Evolutionary conservation across 2,113 vertebrate species (phyloP).

Genomic region (Toxotes jaculatrix): DNA sequence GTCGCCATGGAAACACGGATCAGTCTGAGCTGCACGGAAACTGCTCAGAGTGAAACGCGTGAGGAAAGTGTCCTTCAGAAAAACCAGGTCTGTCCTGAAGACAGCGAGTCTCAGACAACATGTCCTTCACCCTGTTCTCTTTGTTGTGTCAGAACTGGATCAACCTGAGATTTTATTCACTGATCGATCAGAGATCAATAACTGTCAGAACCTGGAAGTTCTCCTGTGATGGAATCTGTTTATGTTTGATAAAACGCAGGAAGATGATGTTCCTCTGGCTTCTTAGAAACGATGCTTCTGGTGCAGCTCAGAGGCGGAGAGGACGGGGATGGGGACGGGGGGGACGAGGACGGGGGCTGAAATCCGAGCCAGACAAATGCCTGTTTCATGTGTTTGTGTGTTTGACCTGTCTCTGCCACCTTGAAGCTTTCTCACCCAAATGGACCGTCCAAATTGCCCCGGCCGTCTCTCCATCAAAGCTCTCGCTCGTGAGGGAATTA

Average conservation of each 20-base stretch:
- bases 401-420: constrained; percentile 44
- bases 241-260: too few relatives aligned
- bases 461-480: constrained; percentile 86
- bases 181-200: too few relatives aligned
- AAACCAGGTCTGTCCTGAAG: too few relatives aligned
- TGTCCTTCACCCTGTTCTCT: too few relatives aligned
- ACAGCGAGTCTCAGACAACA: too few relatives aligned
- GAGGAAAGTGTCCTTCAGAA: not conserved
- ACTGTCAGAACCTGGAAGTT: too few relatives aligned
- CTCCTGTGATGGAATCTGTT: too few relatives aligned
- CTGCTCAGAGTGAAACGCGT: not conserved
- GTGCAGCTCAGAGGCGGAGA: not conserved
- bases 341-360: not conserved
- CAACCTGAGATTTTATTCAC: too few relatives aligned
- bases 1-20: not conserved
- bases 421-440: constrained; percentile 82
- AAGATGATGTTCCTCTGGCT: not conserved
- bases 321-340: too few relatives aligned
- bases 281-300: not conserved
- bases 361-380: not conserved
- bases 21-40: not conserved
- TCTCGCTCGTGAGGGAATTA: constrained; percentile 49
- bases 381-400: not conserved
- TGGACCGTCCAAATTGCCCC: constrained; percentile 83
- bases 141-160: too few relatives aligned